These are phyloP conservation scores for Lepidostoma basale DNA, from an alignment of 1,140 invertebrate genomes.

Conservation along the genomic window DNA sequence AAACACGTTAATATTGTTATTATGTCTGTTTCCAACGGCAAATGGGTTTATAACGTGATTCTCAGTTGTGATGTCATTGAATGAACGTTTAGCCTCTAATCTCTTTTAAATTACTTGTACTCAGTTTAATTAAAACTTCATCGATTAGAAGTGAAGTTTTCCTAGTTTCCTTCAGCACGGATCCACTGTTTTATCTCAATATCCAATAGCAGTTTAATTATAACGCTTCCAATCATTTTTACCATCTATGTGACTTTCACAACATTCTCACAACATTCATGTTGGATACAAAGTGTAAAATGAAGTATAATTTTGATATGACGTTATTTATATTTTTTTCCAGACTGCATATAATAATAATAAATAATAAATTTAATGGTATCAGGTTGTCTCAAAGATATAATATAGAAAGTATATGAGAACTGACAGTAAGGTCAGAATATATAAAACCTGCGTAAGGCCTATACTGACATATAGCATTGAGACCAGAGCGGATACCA, in stretches of 20 bases:
- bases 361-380: too few relatives aligned
- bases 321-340: too few relatives aligned
- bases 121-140: background rate
- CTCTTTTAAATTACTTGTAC: slow-evolving; percentile 2
- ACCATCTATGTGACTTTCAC: background rate
- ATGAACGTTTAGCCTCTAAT: background rate
- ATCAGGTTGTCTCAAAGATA: too few relatives aligned
- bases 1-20: background rate
- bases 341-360: too few relatives aligned
- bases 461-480: too few relatives aligned
- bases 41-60: background rate
- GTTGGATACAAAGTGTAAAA: background rate
- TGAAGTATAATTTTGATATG: background rate
- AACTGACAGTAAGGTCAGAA: too few relatives aligned
- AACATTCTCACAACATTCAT: background rate
- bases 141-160: too few relatives aligned
- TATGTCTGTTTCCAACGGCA: too few relatives aligned
- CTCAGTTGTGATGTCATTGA: background rate
- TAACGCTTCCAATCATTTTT: background rate
- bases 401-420: too few relatives aligned
- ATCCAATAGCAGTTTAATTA: background rate
- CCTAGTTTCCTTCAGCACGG: background rate
- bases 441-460: too few relatives aligned
- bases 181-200: background rate
- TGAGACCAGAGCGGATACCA: too few relatives aligned